A percentile compares a stretch with the other conserved stretches of the same genome.
These are phyloP conservation scores for Anticlea derivata DNA, from an alignment of 2,888 invertebrate genomes.

Conservation along the genomic window DNA sequence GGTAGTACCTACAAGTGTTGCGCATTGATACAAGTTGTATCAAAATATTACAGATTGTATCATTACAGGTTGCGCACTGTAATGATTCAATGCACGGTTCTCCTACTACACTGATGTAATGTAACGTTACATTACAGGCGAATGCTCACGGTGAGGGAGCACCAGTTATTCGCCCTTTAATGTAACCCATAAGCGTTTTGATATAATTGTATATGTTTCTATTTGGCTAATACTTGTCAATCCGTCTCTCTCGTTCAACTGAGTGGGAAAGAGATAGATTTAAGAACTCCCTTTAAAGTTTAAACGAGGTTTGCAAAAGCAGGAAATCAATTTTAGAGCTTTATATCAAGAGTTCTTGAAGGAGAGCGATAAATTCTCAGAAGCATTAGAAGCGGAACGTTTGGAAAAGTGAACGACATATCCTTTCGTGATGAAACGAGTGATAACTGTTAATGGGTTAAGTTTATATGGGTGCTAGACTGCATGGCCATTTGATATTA, in stretches of 20 bases:
- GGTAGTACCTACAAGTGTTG: too few relatives aligned
- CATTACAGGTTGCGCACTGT: too few relatives aligned
- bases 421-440: slow-evolving; percentile 28
- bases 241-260: slow-evolving; percentile 9
- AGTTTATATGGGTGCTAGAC: neutral
- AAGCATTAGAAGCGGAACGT: slow-evolving; percentile 39
- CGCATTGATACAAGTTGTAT: too few relatives aligned
- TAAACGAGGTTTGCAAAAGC: slow-evolving; percentile 23
- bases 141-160: too few relatives aligned
- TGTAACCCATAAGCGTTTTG: too few relatives aligned
- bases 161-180: too few relatives aligned
- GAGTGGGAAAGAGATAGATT: slow-evolving; percentile 16
- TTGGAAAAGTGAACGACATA: slow-evolving; percentile 36
- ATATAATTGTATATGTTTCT: slow-evolving; percentile 33
- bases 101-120: too few relatives aligned
- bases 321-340: slow-evolving; percentile 37
- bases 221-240: slow-evolving; percentile 29
- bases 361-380: slow-evolving; percentile 41
- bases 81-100: too few relatives aligned
- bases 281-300: slow-evolving; percentile 24
- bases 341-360: slow-evolving; percentile 39
- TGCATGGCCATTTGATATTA: too few relatives aligned
- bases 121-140: too few relatives aligned
- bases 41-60: too few relatives aligned
- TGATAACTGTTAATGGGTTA: slow-evolving; percentile 7